Conservation (phyloP, 2,113 vertebrate species). For the Mesocricetus auratus region DNA sequence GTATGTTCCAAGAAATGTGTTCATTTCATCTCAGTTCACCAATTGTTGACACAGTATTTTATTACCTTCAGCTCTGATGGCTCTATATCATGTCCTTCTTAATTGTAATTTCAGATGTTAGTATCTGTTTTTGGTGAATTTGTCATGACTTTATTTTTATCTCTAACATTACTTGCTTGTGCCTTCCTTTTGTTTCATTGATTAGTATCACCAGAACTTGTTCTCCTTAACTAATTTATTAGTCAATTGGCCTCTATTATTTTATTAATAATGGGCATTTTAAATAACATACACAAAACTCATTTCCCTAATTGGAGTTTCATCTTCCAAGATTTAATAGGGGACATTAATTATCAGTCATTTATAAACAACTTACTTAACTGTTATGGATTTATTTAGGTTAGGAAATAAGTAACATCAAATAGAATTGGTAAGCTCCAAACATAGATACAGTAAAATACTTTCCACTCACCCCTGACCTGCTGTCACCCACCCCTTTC, state of each 20-base stretch:
- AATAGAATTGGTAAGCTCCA: conserved; percentile 22
- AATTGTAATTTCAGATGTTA: neutral
- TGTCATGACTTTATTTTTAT: neutral
- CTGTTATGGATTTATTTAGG: neutral
- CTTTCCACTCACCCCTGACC: neutral
- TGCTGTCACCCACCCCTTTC: neutral
- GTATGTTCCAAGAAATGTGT: neutral
- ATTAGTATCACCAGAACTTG: neutral
- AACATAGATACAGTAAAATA: conserved; percentile 4
- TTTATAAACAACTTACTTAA: conserved; percentile 20
- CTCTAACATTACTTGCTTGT: neutral
- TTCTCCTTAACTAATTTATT: conserved; percentile 14
- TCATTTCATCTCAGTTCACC: neutral
- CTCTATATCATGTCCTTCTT: neutral
- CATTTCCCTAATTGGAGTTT: conserved; percentile 26
- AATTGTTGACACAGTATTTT: neutral
- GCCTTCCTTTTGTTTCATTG: neutral
- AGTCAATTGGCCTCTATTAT: neutral
- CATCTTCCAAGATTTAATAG: conserved; percentile 3
- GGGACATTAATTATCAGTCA: neutral
- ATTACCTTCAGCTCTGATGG: neutral
- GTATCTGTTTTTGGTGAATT: neutral
- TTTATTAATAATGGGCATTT: conserved; percentile 19
- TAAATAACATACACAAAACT: neutral
- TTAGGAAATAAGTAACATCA: conserved; percentile 1